These are phyloP conservation scores for Bombus affinis DNA, from an alignment of 1,140 invertebrate species.

Conservation along the genomic window DNA sequence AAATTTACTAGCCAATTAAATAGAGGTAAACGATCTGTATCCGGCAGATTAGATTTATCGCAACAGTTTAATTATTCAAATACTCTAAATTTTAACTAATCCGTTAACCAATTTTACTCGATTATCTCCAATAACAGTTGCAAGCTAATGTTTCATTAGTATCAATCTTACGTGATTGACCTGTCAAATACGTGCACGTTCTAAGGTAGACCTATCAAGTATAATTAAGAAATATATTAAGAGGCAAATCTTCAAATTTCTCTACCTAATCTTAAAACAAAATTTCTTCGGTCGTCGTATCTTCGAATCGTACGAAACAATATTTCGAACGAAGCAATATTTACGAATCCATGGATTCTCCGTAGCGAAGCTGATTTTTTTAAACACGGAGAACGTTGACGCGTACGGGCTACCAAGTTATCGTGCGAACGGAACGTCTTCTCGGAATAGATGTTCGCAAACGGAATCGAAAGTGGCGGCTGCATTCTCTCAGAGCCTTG, in stretches of 20 bases:
- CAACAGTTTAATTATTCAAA: not conserved
- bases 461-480: constrained; percentile 31
- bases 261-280: too few relatives aligned
- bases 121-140: not conserved
- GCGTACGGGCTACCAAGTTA: constrained; percentile 24
- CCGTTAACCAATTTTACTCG: not conserved
- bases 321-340: not conserved
- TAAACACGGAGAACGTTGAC: not conserved
- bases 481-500: constrained; percentile 45
- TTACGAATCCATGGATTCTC: not conserved
- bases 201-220: too few relatives aligned
- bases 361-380: not conserved
- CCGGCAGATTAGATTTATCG: too few relatives aligned
- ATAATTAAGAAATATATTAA: too few relatives aligned
- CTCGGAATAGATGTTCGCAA: constrained; percentile 27
- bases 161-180: too few relatives aligned
- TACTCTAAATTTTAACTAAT: not conserved
- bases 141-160: not conserved
- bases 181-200: too few relatives aligned
- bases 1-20: too few relatives aligned
- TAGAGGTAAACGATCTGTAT: too few relatives aligned
- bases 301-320: too few relatives aligned
- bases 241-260: too few relatives aligned
- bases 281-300: too few relatives aligned
- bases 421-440: constrained; percentile 51